These are phyloP conservation scores for Drosophila mayaguana DNA, from an alignment of 2,888 invertebrate genomes.

Conservation along the genomic window DNA sequence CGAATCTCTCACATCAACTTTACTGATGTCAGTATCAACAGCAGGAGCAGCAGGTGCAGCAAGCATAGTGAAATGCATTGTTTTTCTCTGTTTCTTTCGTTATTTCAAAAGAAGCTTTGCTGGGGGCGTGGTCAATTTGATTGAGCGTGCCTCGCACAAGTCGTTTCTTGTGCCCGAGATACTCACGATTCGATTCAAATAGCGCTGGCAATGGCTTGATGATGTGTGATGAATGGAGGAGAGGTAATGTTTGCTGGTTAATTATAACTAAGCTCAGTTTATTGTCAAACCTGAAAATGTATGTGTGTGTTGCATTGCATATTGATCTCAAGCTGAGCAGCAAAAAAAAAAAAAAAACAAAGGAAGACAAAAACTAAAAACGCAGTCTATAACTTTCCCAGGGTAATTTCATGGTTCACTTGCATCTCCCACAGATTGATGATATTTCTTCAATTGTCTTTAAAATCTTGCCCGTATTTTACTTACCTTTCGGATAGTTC, in stretches of 20 bases:
- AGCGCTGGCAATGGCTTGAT: constrained; percentile 50
- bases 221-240: constrained; percentile 30
- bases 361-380: neutral
- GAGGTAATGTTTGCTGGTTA: constrained; percentile 30
- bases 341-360: neutral
- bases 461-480: neutral
- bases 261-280: constrained; percentile 10
- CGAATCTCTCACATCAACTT: constrained; percentile 10
- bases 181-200: constrained; percentile 33
- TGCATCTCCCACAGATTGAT: too few relatives aligned
- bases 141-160: constrained; percentile 16
- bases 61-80: constrained; percentile 7
- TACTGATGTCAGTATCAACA: constrained; percentile 40
- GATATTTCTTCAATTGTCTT: neutral
- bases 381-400: neutral
- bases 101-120: neutral
- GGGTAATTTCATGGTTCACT: neutral
- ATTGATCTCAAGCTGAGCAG: neutral
- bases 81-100: neutral
- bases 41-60: constrained; percentile 6
- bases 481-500: constrained; percentile 1
- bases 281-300: constrained; percentile 5
- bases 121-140: constrained; percentile 20
- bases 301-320: neutral
- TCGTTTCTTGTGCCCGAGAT: constrained; percentile 18